phyloP scores from a whole-genome alignment of 92 coral and sea anemone species.

The Heliopora coerulea region DNA sequence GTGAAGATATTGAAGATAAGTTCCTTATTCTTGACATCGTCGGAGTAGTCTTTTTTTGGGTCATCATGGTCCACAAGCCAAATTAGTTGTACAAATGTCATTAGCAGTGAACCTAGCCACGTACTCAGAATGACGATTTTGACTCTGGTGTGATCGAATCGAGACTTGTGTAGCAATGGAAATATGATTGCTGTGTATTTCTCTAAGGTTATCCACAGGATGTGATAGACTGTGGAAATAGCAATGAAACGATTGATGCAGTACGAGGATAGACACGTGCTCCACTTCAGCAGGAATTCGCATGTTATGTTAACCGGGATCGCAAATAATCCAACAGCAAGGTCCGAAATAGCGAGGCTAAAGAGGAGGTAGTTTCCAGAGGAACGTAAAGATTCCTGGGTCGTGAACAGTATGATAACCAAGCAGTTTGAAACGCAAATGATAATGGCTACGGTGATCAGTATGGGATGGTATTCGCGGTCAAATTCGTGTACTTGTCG shows the following conservation, averaged over 20 bases:
- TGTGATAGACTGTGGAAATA: constrained; percentile 25
- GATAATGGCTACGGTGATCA: not conserved
- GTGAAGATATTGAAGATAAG: not conserved
- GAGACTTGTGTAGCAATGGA: constrained; percentile 17
- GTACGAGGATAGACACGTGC: not conserved
- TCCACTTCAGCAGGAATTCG: not conserved
- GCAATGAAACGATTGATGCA: constrained; percentile 17
- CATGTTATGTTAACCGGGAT: constrained; percentile 16
- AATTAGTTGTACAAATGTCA: not conserved
- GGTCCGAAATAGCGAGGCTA: constrained; percentile 26
- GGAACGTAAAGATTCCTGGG: constrained; percentile 26
- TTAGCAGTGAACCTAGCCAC: constrained; percentile 3
- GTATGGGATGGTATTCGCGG: constrained; percentile 3
- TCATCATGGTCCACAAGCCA: constrained; percentile 15
- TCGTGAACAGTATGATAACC: constrained; percentile 23
- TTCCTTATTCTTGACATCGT: constrained; percentile 7
- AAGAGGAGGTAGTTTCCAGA: constrained; percentile 25
- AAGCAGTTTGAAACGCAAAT: constrained; percentile 16
- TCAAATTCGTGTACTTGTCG: not conserved
- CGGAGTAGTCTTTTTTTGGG: not conserved
- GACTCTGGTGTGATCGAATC: constrained; percentile 6
- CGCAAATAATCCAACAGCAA: constrained; percentile 17
- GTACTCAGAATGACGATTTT: not conserved
- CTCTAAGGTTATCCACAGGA: constrained; percentile 26
- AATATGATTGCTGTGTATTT: constrained; percentile 11